A percentile compares a stretch with the other conserved stretches of the same genome.
phyloP scores from a whole-genome alignment of 2,888 invertebrate genomes.

The Agriopis leucophaearia region DNA sequence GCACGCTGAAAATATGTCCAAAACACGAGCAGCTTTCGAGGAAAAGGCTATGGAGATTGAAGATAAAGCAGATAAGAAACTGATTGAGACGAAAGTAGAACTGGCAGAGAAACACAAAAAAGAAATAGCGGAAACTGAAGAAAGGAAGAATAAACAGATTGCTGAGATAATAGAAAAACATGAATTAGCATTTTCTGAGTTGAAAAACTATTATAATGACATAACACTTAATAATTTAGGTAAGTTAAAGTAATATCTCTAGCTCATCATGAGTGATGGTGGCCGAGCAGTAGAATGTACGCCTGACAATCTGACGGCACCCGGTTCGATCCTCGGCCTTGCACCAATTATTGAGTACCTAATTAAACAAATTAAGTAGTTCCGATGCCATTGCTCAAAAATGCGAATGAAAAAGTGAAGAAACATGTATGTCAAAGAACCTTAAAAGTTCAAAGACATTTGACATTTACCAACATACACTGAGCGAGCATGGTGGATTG shows the following conservation, averaged over 20 bases:
- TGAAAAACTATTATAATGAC: constrained; percentile 98
- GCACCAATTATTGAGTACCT: no score
- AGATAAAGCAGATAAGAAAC: constrained; percentile 90
- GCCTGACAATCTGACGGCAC: no score
- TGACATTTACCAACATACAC: no score
- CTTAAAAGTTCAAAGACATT: no score
- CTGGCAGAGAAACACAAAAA: constrained; percentile 91
- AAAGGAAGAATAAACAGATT: constrained; percentile 95
- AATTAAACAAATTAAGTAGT: no score
- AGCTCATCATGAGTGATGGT: no score
- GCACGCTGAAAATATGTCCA: constrained; percentile 92
- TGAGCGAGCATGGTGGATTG: no score
- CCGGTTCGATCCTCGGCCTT: no score
- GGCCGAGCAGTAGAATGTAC: no score
- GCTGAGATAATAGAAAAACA: constrained; percentile 93
- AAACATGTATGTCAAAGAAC: no score
- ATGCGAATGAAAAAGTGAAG: no score
- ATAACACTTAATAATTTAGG: constrained; percentile 98
- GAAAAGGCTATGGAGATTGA: constrained; percentile 83
- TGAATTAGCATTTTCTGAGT: constrained; percentile 93
- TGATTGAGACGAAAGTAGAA: constrained; percentile 90
- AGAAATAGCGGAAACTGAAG: constrained; percentile 96
- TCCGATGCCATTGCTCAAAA: no score
- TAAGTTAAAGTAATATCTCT: constrained; percentile 43
- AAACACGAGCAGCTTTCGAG: constrained; percentile 81